phyloP scores from a whole-genome alignment of 2,888 invertebrate genomes.

The Perithous albicinctus region DNA sequence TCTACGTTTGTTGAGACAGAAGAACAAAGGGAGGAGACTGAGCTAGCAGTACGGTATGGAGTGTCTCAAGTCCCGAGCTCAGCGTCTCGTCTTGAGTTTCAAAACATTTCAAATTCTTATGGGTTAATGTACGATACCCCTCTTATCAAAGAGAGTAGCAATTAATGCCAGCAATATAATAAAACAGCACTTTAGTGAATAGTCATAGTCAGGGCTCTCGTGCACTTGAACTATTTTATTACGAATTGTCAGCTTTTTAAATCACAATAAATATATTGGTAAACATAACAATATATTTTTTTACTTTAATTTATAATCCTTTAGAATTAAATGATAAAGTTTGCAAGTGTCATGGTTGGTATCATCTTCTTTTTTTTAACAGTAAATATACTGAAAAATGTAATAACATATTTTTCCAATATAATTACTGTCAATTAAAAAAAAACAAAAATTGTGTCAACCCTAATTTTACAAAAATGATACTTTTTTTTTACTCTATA shows the following conservation, averaged over 20 bases:
- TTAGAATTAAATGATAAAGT: too few relatives aligned
- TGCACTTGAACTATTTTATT: conserved; percentile 11
- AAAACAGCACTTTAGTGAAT: background rate
- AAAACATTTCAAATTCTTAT: conserved; percentile 55
- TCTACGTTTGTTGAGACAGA: conserved; percentile 34
- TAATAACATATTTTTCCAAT: too few relatives aligned
- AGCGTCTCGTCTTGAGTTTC: conserved; percentile 61
- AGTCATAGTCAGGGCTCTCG: background rate
- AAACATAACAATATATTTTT: background rate
- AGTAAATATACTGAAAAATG: too few relatives aligned
- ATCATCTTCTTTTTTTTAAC: too few relatives aligned
- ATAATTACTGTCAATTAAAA: too few relatives aligned
- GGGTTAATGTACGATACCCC: conserved; percentile 8
- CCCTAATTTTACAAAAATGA: too few relatives aligned
- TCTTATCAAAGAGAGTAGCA: too few relatives aligned
- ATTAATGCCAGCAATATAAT: background rate
- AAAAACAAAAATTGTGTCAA: too few relatives aligned
- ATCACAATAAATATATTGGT: background rate
- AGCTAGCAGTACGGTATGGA: background rate
- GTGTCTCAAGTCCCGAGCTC: conserved; percentile 39
- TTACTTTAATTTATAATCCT: too few relatives aligned
- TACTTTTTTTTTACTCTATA: too few relatives aligned
- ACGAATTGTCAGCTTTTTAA: conserved; percentile 25
- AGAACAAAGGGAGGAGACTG: conserved; percentile 19
- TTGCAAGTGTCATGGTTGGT: too few relatives aligned